Conservation (phyloP, 2,797 vertebrate genomes). For the Pseudocheirus occidentalis region DNA sequence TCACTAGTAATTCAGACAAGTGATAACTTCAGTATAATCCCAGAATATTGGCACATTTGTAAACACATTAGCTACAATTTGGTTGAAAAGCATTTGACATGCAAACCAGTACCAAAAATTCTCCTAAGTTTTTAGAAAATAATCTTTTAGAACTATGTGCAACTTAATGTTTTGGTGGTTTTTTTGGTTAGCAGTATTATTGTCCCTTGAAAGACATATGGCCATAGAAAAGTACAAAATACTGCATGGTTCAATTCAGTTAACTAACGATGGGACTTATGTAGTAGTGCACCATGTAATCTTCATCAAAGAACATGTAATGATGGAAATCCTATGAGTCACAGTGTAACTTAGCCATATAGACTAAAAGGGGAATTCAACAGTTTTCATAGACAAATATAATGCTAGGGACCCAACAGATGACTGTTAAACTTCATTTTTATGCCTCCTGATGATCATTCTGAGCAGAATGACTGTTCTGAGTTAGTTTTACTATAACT, state of each 20-base stretch:
- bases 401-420: neutral
- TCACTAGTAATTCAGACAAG: neutral
- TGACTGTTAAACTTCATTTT: neutral
- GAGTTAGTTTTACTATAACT: neutral
- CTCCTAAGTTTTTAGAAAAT: neutral
- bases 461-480: neutral
- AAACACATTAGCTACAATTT: neutral
- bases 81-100: neutral
- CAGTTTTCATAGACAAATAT: neutral
- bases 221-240: neutral
- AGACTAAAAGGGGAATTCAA: neutral
- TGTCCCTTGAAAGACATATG: neutral
- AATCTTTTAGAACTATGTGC: neutral
- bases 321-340: neutral
- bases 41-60: neutral
- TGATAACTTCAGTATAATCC: neutral
- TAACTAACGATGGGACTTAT: neutral
- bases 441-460: neutral
- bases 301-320: neutral
- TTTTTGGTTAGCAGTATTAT: neutral
- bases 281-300: neutral
- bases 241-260: neutral
- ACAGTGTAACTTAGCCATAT: neutral
- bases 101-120: neutral
- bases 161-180: neutral